Evolutionary conservation across 2,888 invertebrate species (phyloP).

Genomic region (Crepidodera aurea): DNA sequence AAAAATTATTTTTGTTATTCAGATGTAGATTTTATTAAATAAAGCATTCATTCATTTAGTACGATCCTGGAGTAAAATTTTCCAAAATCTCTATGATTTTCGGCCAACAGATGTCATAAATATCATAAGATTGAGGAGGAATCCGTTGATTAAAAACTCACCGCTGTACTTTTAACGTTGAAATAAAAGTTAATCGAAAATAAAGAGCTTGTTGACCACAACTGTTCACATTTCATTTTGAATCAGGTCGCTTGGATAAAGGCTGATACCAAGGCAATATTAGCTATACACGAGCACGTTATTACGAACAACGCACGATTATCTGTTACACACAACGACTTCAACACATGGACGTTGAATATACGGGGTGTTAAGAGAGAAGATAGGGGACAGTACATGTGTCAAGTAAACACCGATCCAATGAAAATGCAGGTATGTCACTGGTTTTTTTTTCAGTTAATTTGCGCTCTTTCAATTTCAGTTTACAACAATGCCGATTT

Average conservation of each 20-base stretch:
- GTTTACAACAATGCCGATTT: too few species aligned
- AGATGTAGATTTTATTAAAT: too few species aligned
- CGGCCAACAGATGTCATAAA: constrained; percentile 18
- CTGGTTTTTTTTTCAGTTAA: too few species aligned
- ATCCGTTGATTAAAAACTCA: constrained; percentile 30
- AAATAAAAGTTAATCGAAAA: constrained; percentile 47
- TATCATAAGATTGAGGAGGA: constrained; percentile 25
- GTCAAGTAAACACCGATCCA: constrained; percentile 93
- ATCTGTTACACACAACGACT: constrained; percentile 90
- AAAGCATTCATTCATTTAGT: too few species aligned
- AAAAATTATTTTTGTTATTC: too few species aligned
- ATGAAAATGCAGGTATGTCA: constrained; percentile 89
- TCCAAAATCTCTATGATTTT: constrained; percentile 2
- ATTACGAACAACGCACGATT: constrained; percentile 91
- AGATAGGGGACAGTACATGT: constrained; percentile 92
- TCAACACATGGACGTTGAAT: constrained; percentile 92
- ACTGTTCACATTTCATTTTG: constrained; percentile 51
- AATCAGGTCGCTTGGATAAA: constrained; percentile 93
- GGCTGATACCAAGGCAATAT: constrained; percentile 90
- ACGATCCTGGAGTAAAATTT: too few species aligned
- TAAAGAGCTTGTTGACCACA: constrained; percentile 44
- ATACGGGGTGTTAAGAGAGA: constrained; percentile 85
- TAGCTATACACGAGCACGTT: constrained; percentile 93
- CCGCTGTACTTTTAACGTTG: constrained; percentile 35
- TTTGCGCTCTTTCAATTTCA: too few species aligned